These are phyloP conservation scores for Malurus leucopterus DNA, from an alignment of 2,797 vertebrate genomes.

Conservation along the genomic window DNA sequence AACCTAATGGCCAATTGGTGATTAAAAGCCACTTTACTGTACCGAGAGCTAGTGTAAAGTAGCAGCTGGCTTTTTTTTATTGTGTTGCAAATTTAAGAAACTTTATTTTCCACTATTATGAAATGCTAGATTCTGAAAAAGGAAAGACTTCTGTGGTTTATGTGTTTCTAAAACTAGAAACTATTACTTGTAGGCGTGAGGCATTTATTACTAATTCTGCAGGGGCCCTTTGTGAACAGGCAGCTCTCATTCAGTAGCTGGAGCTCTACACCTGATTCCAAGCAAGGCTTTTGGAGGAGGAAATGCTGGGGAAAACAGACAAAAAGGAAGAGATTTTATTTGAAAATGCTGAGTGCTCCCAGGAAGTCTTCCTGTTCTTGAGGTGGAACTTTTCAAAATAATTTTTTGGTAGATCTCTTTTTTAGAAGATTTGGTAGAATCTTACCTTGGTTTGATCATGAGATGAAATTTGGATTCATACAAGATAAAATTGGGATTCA, in stretches of 20 bases:
- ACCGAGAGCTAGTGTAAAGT: background rate
- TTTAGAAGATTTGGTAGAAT: too few relatives aligned
- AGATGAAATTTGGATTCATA: background rate
- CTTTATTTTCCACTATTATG: background rate
- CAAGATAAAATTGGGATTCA: background rate
- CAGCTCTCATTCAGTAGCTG: background rate
- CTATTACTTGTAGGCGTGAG: background rate
- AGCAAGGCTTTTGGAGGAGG: background rate
- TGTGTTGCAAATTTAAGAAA: background rate
- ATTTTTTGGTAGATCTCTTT: background rate
- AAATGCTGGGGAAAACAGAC: background rate
- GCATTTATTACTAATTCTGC: background rate
- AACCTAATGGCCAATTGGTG: constrained; percentile 12
- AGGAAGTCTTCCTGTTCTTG: background rate
- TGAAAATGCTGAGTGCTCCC: background rate
- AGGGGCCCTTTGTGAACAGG: background rate
- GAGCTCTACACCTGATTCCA: background rate
- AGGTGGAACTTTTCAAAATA: background rate
- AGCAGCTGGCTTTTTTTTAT: background rate
- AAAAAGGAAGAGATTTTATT: background rate
- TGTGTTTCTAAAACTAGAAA: background rate
- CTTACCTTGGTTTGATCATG: background rate
- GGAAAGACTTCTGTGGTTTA: background rate
- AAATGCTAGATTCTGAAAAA: background rate
- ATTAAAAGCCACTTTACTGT: constrained; percentile 12